Base-by-base conservation (phyloP, 2,888 invertebrate species). In the Venusia cambrica region DNA sequence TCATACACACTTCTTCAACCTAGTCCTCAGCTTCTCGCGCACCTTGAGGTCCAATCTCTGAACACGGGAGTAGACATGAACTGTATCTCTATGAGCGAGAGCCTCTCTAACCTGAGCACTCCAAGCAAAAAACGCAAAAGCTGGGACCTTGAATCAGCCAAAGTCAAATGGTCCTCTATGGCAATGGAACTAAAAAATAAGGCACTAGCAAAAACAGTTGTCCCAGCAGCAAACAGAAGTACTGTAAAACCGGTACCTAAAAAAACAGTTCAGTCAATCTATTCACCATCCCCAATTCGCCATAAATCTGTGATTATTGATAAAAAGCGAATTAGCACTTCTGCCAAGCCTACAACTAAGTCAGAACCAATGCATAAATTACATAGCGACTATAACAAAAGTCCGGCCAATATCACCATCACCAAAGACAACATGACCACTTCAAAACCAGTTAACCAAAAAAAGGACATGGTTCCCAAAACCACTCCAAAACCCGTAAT, bases 1-100 rank as follows among this genome's bases (percentile, higher is more conserved):
- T 96, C 96, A 0, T 96, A 95, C 59, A 93, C 93, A 1, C 72
- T 96, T 24, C 91, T 94, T 0, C 84, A 89, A 9, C 95, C 96
- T 0, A 94, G 95, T 58, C 93, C 94, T 1, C 90, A 91, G 44
- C 85, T 96, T 4, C 62, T 92, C 10, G 92, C 92, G 4, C 90
- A 91, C 56, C 74, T 92, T 24, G 87, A 90, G 63, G 81, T 87
- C 45, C 87, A 84, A 43, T 81, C 87, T 1, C 38, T 79, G 5
- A 80, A 60, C 26, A 84, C 79, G 5, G 88, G 88, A 8, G 66
- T 88, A 10, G 87, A 87, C 26, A 68, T 88, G 49, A 73, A 59
- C 14, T 73, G 74, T n/a, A 84, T 88, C 47, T 88, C 88, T 2
- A 88, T 87, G 87, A 87, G 87, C 17, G 88, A 88, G 42, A 87